Conservation (phyloP, 2,888 invertebrate species). For the Thymelicus sylvestris region DNA sequence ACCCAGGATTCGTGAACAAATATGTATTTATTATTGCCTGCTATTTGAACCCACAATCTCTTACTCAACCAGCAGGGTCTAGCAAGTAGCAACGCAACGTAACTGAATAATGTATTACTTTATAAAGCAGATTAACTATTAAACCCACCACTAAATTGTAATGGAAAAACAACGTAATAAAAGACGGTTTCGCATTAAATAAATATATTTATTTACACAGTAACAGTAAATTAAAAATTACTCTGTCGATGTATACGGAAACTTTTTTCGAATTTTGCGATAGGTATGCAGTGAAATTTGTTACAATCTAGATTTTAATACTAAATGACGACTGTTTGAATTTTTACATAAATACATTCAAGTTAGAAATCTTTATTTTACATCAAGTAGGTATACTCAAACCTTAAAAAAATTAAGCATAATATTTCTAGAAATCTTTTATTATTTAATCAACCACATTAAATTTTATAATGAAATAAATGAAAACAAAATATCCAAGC, state of each 20-base stretch:
- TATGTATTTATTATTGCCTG: no score
- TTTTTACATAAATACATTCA: conserved; percentile 79
- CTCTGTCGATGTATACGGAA: conserved; percentile 75
- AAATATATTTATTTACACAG: conserved; percentile 84
- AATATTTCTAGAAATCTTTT: conserved; percentile 45
- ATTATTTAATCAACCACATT: conserved; percentile 38
- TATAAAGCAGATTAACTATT: no score
- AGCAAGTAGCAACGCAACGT: no score
- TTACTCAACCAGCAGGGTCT: no score
- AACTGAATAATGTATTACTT: no score
- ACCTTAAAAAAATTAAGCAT: conserved; percentile 59
- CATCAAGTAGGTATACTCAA: conserved; percentile 56
- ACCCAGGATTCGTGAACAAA: no score
- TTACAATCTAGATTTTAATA: conserved; percentile 51
- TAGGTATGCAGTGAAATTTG: conserved; percentile 54
- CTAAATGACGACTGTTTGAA: conserved; percentile 51
- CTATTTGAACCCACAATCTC: no score
- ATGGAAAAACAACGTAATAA: conserved; percentile 50
- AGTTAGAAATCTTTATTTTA: conserved; percentile 71
- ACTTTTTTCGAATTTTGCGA: conserved; percentile 53
- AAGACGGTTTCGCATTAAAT: conserved; percentile 75
- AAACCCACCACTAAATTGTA: no score
- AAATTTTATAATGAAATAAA: conserved; percentile 24
- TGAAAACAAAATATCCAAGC: conserved; percentile 39
- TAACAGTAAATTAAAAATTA: conserved; percentile 75